Evolutionary conservation across 2,888 invertebrate species (phyloP).

Genomic region (Orthosia incerta): DNA sequence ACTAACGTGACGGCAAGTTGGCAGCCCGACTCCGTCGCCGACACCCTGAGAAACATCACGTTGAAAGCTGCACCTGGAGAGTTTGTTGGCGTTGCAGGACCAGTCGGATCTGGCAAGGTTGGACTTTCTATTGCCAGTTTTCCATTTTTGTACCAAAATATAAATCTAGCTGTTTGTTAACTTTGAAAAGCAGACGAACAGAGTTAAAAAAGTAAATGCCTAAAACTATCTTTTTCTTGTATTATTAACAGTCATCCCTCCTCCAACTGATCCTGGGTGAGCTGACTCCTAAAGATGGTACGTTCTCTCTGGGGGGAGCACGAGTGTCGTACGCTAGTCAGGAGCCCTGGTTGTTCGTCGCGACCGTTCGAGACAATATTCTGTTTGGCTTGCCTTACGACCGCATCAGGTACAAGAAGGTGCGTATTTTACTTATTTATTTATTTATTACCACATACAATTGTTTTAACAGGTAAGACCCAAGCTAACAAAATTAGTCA

Average conservation of each 20-base stretch:
- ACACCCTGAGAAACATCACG: constrained; percentile 89
- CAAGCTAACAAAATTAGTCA: no score
- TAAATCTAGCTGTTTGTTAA: background rate
- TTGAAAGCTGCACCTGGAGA: constrained; percentile 89
- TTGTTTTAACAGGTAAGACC: no score
- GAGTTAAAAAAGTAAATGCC: background rate
- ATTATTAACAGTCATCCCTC: constrained; percentile 90
- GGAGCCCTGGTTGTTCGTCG: constrained; percentile 95
- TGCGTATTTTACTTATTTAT: no score
- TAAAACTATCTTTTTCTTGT: background rate
- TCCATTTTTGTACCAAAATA: background rate
- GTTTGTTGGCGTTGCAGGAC: constrained; percentile 93
- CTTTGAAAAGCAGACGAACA: background rate
- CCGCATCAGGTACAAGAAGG: constrained; percentile 87
- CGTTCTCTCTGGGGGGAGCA: constrained; percentile 91
- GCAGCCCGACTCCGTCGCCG: constrained; percentile 82
- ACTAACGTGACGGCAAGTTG: constrained; percentile 85
- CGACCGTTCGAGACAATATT: constrained; percentile 94
- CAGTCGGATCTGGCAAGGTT: constrained; percentile 94
- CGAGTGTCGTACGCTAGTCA: constrained; percentile 93
- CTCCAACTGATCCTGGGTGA: constrained; percentile 94
- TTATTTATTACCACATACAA: no score
- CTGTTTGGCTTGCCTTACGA: constrained; percentile 93
- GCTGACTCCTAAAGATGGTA: constrained; percentile 92
- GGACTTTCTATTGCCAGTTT: constrained; percentile 11